Base-by-base conservation (phyloP, 2,888 invertebrate species). In the Bembecia ichneumoniformis region DNA sequence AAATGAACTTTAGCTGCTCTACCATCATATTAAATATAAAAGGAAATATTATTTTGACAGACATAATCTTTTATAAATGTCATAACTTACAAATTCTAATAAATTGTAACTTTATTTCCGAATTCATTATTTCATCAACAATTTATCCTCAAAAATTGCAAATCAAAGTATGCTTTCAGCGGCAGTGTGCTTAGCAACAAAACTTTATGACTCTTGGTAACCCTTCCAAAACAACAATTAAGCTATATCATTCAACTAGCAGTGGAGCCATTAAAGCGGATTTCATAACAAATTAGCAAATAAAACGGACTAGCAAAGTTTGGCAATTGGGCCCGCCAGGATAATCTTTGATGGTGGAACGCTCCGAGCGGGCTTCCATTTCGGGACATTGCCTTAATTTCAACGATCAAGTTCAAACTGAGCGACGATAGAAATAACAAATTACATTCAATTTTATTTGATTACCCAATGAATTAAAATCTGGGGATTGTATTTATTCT, bases 211-310 rank as follows among this genome's bases (percentile, higher is more conserved):
- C 52, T 53, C 55, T 55, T 52, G 51, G 52, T 35, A 52, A 55
- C 58, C 60, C 53, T 53, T 47, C 47, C 49, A 56, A 60, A 55
- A 51, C 52, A 47, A 54, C 46, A 47, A 54, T 49, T 54, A 47
- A 46, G 49, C 46, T 20, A 50, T 49, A 49, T 50, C 47, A 52
- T 47, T 48, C 47, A 50, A 49, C 43, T 51, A 47, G 15, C 36
- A 35, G 14, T 10, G 36, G 44, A 51, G 47, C 44, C 43, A 43
- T 44, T 43, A 52, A 53, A 56, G 49, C 51, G 53, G 52, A 44
- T 35, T 56, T 52, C 58, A 63, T 63, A 63, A 65, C 59, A 62
- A 67, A 66, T 66, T 64, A 66, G 60, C 61, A 59, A 64, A 64
- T 58, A 65, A 63, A 47, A 51, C 44, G 47, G 52, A 54, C 54